Percentiles rank a stretch among this genome's conserved stretches.
These are phyloP conservation scores for Lerema accius DNA, from an alignment of 1,140 invertebrate species.

Conservation along the genomic window DNA sequence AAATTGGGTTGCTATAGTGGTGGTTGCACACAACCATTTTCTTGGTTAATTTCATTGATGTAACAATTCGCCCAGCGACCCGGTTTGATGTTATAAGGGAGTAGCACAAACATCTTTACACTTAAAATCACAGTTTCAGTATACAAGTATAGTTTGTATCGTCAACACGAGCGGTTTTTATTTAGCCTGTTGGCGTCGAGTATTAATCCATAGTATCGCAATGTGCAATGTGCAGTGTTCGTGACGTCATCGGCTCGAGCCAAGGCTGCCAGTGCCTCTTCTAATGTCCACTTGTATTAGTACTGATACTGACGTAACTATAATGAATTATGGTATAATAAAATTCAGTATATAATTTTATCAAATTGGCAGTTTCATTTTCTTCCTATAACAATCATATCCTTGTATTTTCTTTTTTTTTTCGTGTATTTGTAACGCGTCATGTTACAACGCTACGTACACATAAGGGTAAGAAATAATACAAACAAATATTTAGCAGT, in stretches of 20 bases:
- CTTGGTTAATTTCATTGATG: background rate
- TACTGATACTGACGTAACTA: constrained; percentile 52
- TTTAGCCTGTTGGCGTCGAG: background rate
- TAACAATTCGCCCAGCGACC: background rate
- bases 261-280: constrained; percentile 44
- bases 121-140: background rate
- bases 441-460: no score
- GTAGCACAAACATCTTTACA: background rate
- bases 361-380: constrained; percentile 43
- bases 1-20: background rate
- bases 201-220: constrained; percentile 14
- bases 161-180: background rate
- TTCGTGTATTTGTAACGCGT: no score
- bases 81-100: background rate
- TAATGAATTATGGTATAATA: constrained; percentile 44
- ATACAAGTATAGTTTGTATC: background rate
- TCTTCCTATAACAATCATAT: background rate
- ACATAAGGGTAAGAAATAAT: background rate
- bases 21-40: background rate
- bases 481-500: no score
- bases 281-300: constrained; percentile 50
- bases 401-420: no score
- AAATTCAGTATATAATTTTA: constrained; percentile 59
- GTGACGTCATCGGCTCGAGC: constrained; percentile 18
- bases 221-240: constrained; percentile 16